phyloP scores from a whole-genome alignment of 2,888 invertebrate genomes.

The Drosophila greeni region DNA sequence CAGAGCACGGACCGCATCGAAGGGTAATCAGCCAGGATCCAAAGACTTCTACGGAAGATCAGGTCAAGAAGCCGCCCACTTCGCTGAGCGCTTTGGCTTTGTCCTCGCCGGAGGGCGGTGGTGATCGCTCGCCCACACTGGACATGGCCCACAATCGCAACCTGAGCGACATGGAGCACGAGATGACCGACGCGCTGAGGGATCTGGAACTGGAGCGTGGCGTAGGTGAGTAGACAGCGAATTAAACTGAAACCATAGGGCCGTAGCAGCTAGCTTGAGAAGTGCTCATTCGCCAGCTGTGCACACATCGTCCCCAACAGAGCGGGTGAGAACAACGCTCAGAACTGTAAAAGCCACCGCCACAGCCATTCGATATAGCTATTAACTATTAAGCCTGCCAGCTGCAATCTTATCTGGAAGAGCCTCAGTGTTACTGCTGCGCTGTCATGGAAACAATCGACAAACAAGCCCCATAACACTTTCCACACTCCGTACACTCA shows the following conservation, averaged over 20 bases:
- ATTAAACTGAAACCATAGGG: conserved; percentile 4
- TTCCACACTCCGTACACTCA: conserved; percentile 11
- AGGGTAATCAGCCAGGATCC: conserved; percentile 22
- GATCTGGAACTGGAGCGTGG: conserved; percentile 68
- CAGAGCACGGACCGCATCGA: conserved; percentile 55
- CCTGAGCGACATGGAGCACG: conserved; percentile 82
- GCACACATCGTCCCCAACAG: conserved; percentile 37
- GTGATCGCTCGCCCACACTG: conserved; percentile 80
- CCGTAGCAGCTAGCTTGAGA: background rate
- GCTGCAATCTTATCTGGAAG: conserved; percentile 58
- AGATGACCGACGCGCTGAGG: conserved; percentile 81
- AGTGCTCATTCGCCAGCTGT: conserved; percentile 55
- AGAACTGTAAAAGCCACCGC: conserved; percentile 9
- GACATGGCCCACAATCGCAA: conserved; percentile 84
- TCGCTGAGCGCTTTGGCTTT: conserved; percentile 51
- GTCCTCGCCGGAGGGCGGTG: conserved; percentile 45
- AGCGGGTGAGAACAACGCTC: conserved; percentile 16
- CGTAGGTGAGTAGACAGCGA: conserved; percentile 47
- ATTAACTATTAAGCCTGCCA: conserved; percentile 40
- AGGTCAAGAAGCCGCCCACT: conserved; percentile 39
- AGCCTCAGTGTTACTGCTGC: conserved; percentile 22
- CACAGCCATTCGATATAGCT: conserved; percentile 8
- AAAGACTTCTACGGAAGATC: background rate
- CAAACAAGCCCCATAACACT: conserved; percentile 52
- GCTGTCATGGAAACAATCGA: conserved; percentile 61